A percentile compares a stretch with the other conserved stretches of the same genome.
Conservation (phyloP, 2,113 vertebrate genomes). For the Centropus bengalensis region DNA sequence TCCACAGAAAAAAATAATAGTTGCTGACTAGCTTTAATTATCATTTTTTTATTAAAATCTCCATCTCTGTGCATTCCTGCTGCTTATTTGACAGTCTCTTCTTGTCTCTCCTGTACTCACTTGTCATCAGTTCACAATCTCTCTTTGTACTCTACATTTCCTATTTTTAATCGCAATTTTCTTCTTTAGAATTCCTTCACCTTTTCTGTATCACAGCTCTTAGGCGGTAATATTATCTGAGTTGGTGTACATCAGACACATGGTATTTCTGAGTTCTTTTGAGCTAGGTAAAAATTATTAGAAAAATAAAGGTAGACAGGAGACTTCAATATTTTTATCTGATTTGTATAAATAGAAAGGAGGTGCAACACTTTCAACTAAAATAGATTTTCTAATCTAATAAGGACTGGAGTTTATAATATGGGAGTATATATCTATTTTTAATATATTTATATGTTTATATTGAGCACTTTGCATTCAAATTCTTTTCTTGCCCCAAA, state of each 20-base stretch:
- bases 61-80: constrained; percentile 12
- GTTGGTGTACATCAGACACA: constrained; percentile 16
- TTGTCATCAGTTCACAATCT: constrained; percentile 29
- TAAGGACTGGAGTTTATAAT: neutral
- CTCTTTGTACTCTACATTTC: constrained; percentile 31
- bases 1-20: neutral
- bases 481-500: neutral
- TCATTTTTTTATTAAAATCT: constrained; percentile 36
- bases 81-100: constrained; percentile 35
- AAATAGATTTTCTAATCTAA: neutral
- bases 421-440: neutral
- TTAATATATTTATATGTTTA: neutral
- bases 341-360: neutral
- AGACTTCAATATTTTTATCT: neutral
- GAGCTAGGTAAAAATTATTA: constrained; percentile 15
- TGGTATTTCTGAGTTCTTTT: neutral
- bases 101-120: constrained; percentile 28
- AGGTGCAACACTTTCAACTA: neutral
- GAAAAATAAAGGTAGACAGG: neutral
- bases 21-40: constrained; percentile 41
- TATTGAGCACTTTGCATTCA: neutral
- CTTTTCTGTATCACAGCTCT: neutral
- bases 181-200: constrained; percentile 7
- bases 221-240: constrained; percentile 17
- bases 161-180: constrained; percentile 57